Evolutionary conservation across 2,888 invertebrate species (phyloP), one percentile per base, ranked within the genome.

Genomic region (Noctua janthe): DNA sequence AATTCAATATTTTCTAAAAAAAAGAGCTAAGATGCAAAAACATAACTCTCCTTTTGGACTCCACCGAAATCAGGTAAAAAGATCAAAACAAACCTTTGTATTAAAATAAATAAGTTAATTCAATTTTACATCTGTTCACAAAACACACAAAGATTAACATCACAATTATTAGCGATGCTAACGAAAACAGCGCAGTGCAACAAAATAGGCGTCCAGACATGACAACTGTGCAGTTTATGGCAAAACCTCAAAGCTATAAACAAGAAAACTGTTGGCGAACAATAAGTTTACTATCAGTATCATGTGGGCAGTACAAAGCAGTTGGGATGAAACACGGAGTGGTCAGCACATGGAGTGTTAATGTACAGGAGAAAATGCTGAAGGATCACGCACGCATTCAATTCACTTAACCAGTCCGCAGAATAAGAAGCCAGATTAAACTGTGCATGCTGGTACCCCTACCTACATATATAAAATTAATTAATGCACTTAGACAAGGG

Each of bases 261-360:
- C 87, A 89, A 89, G 89, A 88, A 88, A 89, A 89, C 83, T 87
- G 88, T 84, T 87, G 80, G 88, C 82, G 88, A 85, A 89, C 89
- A 86, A 89, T 89, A 89, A 89, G 87, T 89, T 89, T 80, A 78
- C 87, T 87, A 88, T 88, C 89, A 83, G 82, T 89, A 88, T 87
- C 87, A 88, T 87, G 89, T 89, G 89, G 89, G 89, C 89, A 87
- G 89, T 85, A 88, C 85, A 88, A 88, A 87, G 83, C 83, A 81
- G 78, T 84, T 84, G 66, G 67, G 47, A 66, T 43, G 47, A 54
- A n/a, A 49, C 73, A 78, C 29, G n/a, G 81, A 76, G 47, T 49
- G 70, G 17, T 7, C 8, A 66, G 4, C 3, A 62, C 20, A 71
- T 78, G 71, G 71, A 85, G 49, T 64, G 29, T 1, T 43, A 23